A percentile compares a stretch with the other conserved stretches of the same genome.
phyloP scores from a whole-genome alignment of 2,888 invertebrate species.

The Hipparchia semele region DNA sequence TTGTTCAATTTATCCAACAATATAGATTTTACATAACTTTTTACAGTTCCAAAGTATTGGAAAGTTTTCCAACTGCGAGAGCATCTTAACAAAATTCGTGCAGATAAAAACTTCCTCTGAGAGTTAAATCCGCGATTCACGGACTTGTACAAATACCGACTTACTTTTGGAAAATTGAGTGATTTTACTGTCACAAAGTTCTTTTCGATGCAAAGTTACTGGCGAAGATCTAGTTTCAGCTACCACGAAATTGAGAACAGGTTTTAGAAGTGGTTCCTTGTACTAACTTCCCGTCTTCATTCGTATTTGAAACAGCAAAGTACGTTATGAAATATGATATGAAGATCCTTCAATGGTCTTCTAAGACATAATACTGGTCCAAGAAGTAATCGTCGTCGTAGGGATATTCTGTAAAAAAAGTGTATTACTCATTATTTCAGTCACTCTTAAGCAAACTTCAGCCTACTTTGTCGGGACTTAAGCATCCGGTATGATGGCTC shows the following conservation, averaged over 20 bases:
- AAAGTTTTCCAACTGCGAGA: background rate
- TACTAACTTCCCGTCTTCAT: no score
- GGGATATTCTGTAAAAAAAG: constrained; percentile 47
- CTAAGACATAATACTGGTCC: constrained; percentile 48
- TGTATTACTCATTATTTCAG: background rate
- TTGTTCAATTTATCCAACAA: background rate
- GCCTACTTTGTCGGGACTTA: no score
- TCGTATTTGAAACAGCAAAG: no score
- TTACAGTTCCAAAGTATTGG: background rate
- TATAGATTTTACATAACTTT: background rate
- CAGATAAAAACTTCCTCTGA: background rate
- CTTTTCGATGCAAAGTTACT: constrained; percentile 1
- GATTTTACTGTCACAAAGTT: constrained; percentile 8
- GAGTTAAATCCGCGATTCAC: background rate
- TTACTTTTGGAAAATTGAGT: background rate
- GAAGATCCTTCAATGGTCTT: constrained; percentile 36
- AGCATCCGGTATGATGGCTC: no score
- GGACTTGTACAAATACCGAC: background rate
- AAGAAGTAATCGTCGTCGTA: constrained; percentile 50
- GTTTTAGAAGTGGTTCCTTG: no score
- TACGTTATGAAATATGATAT: no score
- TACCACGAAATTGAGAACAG: no score
- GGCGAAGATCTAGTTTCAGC: background rate
- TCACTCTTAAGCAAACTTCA: no score
- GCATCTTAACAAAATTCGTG: constrained; percentile 3